Base-by-base conservation (phyloP, 2,888 invertebrate genomes). In the Aelia acuminata region DNA sequence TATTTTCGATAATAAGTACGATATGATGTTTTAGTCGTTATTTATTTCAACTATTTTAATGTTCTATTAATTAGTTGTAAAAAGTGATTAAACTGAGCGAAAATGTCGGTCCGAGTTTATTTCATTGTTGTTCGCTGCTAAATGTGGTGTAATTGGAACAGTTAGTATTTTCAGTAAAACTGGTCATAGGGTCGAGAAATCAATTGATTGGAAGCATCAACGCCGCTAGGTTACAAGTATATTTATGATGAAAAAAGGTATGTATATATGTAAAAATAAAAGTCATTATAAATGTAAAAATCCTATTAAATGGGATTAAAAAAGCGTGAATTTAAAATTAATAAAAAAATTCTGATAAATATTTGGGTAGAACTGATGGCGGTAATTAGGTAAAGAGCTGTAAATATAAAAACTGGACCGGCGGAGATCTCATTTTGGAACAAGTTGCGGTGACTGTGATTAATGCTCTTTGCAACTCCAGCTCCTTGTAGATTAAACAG, bases 401-500 rank as follows among this genome's bases (percentile, higher is more conserved):
- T 1, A 63, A 63, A 63, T 31, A 18, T 35, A 31, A 15, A 31
- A 31, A 63, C 63, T 63, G 63, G 63, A 63, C 63, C 63, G 63
- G 63, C 63, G 63, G 63, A 63, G 63, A 63, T 63, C 63, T 63
- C 63, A 63, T 63, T n/a, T 63, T 31, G 63, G 31, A 63, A 63
- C 31, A 35, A 63, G 63, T 31, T 63, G 63, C 63, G 63, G 31
- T 63, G 31, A 31, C 63, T 63, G 63, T 63, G 63, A 63, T 31
- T 63, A 31, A 31, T 63, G 63, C 18, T 63, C 18, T 31, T 63
- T 63, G 63, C 63, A 63, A 80, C 22, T 13, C 4, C 43, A 39
- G 80, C 80, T 80, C 80, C 80, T 31, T 43, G 75, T 39, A 80
- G 63, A 63, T 63, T 43, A 43, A 80, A 80, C 39, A 80, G 80